phyloP scores from a whole-genome alignment of 2,113 vertebrate species.

The Lagopus muta region DNA sequence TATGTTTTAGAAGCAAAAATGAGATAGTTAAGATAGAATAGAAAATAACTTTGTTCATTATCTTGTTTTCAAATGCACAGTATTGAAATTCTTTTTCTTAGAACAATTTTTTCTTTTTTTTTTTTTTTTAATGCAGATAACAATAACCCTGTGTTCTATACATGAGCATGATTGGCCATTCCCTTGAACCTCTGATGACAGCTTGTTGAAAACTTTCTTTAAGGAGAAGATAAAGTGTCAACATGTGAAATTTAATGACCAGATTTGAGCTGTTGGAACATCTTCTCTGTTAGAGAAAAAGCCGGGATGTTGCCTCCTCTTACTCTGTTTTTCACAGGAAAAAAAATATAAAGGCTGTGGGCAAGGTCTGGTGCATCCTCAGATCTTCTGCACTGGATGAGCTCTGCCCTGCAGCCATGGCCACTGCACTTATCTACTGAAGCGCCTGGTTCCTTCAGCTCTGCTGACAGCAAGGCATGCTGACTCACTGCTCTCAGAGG shows the following conservation, averaged over 20 bases:
- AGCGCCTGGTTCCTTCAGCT: not conserved
- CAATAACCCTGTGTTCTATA: not conserved
- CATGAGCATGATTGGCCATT: not conserved
- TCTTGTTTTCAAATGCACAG: not conserved
- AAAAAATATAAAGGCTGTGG: not conserved
- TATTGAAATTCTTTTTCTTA: not conserved
- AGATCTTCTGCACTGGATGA: not conserved
- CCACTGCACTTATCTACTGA: not conserved
- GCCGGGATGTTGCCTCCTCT: not conserved
- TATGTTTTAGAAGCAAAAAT: not conserved
- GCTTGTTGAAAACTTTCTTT: not conserved
- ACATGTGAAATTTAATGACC: not conserved
- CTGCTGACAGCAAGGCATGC: rapidly evolving
- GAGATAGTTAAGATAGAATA: not conserved
- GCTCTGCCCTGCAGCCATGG: not conserved
- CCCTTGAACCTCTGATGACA: not conserved
- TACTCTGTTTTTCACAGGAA: not conserved
- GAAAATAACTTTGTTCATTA: not conserved
- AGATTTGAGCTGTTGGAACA: not conserved
- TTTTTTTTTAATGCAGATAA: not conserved
- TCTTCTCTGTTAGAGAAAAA: not conserved
- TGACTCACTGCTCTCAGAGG: not conserved
- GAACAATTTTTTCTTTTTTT: no score
- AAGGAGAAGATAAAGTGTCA: rapidly evolving
- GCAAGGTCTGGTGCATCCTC: not conserved